phyloP scores from a whole-genome alignment of 2,113 vertebrate genomes.

The Dendrocopos noguchii region DNA sequence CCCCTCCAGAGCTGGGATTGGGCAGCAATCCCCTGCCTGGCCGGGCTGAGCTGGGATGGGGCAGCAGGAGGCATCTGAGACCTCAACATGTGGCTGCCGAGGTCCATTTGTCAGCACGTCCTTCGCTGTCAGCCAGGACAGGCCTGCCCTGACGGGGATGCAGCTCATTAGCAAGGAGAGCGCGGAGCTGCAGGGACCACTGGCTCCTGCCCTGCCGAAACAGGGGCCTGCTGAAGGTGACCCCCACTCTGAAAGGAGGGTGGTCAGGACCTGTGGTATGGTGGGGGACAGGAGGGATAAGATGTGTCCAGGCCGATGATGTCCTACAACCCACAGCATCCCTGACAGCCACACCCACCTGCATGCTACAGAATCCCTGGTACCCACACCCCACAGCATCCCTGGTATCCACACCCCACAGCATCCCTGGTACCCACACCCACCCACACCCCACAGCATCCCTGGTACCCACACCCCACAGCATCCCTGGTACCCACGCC shows the following conservation, averaged over 20 bases:
- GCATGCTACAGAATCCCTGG: no score
- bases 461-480: no score
- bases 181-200: fast-evolving
- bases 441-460: no score
- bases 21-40: background rate
- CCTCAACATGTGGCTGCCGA: background rate
- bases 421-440: background rate
- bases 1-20: fast-evolving
- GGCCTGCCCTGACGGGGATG: conserved; percentile 29
- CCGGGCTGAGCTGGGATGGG: background rate
- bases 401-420: background rate
- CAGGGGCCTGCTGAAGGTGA: background rate
- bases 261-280: fast-evolving
- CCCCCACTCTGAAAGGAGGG: background rate
- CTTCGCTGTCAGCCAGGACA: conserved; percentile 58
- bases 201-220: background rate
- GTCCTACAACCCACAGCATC: background rate
- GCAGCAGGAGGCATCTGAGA: background rate
- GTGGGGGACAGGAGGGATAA: background rate
- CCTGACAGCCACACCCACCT: background rate
- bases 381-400: background rate
- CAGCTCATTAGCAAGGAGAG: background rate
- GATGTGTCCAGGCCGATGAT: background rate
- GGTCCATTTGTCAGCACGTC: conserved; percentile 51
- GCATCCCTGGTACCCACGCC: no score